Evolutionary conservation across 53 echinoderm and acorn worm species (phyloP).

Genomic region (Mesocentrotus franciscanus): DNA sequence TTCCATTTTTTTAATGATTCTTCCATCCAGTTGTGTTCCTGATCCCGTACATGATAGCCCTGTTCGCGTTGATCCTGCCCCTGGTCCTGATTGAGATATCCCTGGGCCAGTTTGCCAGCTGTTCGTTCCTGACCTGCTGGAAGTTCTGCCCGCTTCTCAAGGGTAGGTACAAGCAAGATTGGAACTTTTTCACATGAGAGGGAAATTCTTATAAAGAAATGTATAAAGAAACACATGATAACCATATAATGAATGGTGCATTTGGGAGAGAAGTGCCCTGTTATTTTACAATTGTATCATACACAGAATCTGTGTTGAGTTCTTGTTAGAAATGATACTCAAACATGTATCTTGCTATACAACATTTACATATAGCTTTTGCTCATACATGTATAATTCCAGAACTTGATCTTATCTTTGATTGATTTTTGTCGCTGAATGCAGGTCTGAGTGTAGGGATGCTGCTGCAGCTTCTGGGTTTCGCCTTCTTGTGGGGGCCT

Average conservation of each 20-base stretch:
- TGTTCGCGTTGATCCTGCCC: conserved; percentile 72
- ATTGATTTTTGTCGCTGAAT: background rate
- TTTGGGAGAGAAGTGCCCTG: too few relatives aligned
- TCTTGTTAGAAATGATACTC: too few relatives aligned
- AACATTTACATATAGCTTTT: too few relatives aligned
- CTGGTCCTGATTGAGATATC: conserved; percentile 70
- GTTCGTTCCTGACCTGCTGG: conserved; percentile 70
- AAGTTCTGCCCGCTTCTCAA: conserved; percentile 72
- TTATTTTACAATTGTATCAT: too few relatives aligned
- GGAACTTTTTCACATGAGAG: too few relatives aligned
- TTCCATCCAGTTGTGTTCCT: conserved; percentile 70
- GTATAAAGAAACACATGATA: too few relatives aligned
- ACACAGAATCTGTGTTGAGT: too few relatives aligned
- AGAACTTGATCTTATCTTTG: too few relatives aligned
- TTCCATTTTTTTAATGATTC: background rate
- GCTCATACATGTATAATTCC: too few relatives aligned
- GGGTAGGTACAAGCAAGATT: conserved; percentile 45
- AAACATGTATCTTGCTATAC: too few relatives aligned
- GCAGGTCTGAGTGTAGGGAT: conserved; percentile 60
- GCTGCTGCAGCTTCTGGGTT: conserved; percentile 59
- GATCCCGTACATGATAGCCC: conserved; percentile 71
- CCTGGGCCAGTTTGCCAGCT: conserved; percentile 75
- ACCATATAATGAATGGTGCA: too few relatives aligned
- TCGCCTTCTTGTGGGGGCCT: conserved; percentile 51
- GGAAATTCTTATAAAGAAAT: too few relatives aligned